phyloP scores from a whole-genome alignment of 1,140 invertebrate species.

The Trichonephila clavipes region DNA sequence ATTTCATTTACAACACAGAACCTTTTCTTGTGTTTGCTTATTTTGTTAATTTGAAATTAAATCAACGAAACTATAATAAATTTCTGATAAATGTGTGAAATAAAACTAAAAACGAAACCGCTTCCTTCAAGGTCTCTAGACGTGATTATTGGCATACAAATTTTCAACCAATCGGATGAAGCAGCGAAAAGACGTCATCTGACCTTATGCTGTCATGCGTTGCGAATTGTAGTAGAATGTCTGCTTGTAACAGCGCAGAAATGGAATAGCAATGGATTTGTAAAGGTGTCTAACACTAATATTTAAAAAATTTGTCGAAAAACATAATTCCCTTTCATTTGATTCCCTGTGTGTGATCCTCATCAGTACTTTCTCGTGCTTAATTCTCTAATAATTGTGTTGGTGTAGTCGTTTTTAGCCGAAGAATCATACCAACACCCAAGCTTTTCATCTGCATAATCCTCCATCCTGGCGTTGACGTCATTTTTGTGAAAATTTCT shows the following conservation, averaged over 20 bases:
- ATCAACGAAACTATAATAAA: neutral
- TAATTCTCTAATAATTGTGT: neutral
- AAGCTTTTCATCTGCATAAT: slow-evolving; percentile 51
- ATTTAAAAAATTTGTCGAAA: slow-evolving; percentile 6
- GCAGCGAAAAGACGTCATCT: slow-evolving; percentile 48
- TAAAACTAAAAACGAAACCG: slow-evolving; percentile 46
- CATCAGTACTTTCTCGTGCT: neutral
- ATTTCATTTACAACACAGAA: too few relatives aligned
- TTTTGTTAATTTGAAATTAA: neutral
- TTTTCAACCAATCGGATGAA: slow-evolving; percentile 51
- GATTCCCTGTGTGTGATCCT: slow-evolving; percentile 15
- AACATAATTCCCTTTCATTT: neutral
- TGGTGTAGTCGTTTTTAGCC: neutral
- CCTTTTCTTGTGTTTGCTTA: neutral
- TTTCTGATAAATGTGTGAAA: neutral
- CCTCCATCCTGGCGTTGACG: slow-evolving; percentile 53
- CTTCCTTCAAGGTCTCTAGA: slow-evolving; percentile 58
- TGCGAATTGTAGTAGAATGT: slow-evolving; percentile 60
- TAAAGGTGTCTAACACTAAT: slow-evolving; percentile 36
- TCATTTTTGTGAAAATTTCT: slow-evolving; percentile 45
- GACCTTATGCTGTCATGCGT: slow-evolving; percentile 71
- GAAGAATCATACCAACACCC: neutral
- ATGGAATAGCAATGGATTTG: slow-evolving; percentile 12
- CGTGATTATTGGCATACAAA: slow-evolving; percentile 58
- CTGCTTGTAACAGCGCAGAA: slow-evolving; percentile 56